Evolutionary conservation across 2,113 vertebrate species (phyloP).

Genomic region (Myiozetetes cayanensis): DNA sequence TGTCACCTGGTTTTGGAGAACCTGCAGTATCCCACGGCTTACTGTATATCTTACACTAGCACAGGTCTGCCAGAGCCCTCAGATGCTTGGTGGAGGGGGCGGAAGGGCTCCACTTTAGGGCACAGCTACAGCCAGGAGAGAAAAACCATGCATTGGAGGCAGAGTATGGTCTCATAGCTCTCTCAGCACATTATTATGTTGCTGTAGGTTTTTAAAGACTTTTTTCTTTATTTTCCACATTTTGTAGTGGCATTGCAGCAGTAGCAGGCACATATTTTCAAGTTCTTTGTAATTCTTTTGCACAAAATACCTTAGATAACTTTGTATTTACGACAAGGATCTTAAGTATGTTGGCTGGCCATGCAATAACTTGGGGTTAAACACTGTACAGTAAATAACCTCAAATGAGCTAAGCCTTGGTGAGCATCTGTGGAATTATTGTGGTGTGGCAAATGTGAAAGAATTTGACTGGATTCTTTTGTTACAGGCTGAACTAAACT

Average conservation of each 20-base stretch:
- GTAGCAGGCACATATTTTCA: background rate
- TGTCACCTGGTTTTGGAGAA: background rate
- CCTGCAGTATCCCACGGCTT: background rate
- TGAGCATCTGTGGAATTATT: background rate
- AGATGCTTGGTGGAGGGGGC: background rate
- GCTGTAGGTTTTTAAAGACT: background rate
- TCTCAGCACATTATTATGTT: background rate
- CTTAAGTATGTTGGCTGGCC: background rate
- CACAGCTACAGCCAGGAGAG: background rate
- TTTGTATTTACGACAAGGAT: background rate
- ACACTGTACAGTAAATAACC: background rate
- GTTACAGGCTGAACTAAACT: background rate
- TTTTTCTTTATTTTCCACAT: background rate
- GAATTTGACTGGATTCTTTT: background rate
- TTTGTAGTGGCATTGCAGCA: background rate
- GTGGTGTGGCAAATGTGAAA: background rate
- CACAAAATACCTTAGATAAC: background rate
- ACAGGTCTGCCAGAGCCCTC: background rate
- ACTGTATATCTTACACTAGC: background rate
- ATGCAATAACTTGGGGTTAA: background rate
- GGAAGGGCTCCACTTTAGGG: background rate
- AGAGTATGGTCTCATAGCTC: background rate
- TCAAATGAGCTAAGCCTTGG: background rate
- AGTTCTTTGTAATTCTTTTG: background rate
- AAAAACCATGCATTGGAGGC: background rate